These are phyloP conservation scores for Hormiphora californensis DNA, from an alignment of 37 sponge, comb jelly and placozoan genomes.

Conservation along the genomic window DNA sequence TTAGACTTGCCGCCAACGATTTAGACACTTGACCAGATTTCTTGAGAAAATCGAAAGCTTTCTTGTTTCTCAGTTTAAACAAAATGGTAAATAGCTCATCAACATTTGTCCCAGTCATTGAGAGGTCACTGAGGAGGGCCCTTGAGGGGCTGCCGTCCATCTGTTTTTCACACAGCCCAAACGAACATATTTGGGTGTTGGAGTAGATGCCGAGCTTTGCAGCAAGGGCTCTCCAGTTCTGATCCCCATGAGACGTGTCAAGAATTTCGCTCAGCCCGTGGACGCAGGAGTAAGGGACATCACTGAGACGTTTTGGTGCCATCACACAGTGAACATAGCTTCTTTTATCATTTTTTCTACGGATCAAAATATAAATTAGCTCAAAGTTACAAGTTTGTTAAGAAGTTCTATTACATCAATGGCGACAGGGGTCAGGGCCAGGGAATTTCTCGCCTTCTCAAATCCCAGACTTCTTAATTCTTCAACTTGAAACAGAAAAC, in stretches of 20 bases:
- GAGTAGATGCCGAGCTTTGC: not conserved
- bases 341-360: too few relatives aligned
- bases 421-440: too few relatives aligned
- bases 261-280: conserved; percentile 14
- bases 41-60: conserved; percentile 12
- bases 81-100: conserved; percentile 37
- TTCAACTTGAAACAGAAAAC: too few relatives aligned
- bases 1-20: not conserved
- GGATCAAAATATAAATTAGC: too few relatives aligned
- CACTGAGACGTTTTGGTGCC: conserved; percentile 39
- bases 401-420: too few relatives aligned
- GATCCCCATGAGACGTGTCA: not conserved
- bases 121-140: not conserved
- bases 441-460: too few relatives aligned
- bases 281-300: conserved; percentile 29
- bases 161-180: not conserved
- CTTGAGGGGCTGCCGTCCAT: conserved; percentile 31
- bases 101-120: conserved; percentile 43
- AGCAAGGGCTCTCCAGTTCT: conserved; percentile 42
- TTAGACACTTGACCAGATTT: not conserved
- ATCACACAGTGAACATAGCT: too few relatives aligned
- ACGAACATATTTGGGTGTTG: not conserved
- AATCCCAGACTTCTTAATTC: too few relatives aligned
- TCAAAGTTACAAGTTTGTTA: too few relatives aligned
- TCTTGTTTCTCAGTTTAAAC: not conserved